These are phyloP conservation scores for Etheostoma spectabile DNA, from an alignment of 2,113 vertebrate genomes.

Conservation along the genomic window DNA sequence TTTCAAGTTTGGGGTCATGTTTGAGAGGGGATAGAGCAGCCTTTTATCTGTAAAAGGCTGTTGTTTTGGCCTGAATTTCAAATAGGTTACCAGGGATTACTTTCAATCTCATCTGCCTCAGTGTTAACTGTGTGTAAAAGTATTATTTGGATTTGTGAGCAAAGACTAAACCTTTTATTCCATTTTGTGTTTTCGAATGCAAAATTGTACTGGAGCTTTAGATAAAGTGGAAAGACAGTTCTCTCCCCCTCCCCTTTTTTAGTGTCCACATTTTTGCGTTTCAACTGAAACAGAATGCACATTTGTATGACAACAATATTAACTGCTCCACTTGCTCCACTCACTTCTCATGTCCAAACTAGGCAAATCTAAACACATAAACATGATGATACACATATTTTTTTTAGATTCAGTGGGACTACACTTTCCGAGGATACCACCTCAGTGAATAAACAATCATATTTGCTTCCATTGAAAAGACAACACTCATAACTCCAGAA, in stretches of 20 bases:
- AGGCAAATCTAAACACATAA: background rate
- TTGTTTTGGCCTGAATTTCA: slow-evolving; percentile 61
- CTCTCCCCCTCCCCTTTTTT: background rate
- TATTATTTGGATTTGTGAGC: slow-evolving; percentile 38
- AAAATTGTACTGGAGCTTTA: background rate
- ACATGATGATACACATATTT: no score
- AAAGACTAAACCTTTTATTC: slow-evolving; percentile 29
- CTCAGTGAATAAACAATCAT: background rate
- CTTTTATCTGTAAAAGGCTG: slow-evolving; percentile 56
- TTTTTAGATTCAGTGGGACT: background rate
- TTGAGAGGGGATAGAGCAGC: slow-evolving; percentile 44
- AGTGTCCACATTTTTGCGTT: background rate
- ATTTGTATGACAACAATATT: no score
- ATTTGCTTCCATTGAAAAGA: background rate
- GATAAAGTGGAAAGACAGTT: background rate
- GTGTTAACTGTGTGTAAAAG: slow-evolving; percentile 36
- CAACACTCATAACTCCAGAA: no score
- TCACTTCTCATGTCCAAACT: background rate
- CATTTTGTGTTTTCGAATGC: slow-evolving; percentile 16
- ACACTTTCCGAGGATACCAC: background rate
- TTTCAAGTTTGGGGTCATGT: slow-evolving; percentile 35
- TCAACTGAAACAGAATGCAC: background rate
- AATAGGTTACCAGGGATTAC: slow-evolving; percentile 54
- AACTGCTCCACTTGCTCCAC: background rate
- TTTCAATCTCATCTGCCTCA: slow-evolving; percentile 45